Conservation (phyloP, 2,113 vertebrate species). For the Panurus biarmicus region DNA sequence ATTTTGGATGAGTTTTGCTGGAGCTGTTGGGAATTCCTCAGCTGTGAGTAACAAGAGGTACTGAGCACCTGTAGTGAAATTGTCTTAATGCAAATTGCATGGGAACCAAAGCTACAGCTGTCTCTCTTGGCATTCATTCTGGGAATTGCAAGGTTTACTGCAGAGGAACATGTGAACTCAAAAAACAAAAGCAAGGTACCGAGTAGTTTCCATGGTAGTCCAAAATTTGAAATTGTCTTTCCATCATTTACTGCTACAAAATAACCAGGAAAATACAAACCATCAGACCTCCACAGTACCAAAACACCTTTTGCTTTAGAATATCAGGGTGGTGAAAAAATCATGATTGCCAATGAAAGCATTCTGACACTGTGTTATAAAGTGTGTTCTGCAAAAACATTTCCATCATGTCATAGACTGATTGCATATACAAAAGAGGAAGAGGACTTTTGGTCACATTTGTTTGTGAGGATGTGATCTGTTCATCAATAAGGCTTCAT, state of each 20-base stretch:
- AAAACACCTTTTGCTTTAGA: neutral
- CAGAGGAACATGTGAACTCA: neutral
- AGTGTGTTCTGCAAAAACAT: neutral
- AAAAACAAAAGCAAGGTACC: neutral
- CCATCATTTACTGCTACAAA: neutral
- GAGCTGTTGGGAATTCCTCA: neutral
- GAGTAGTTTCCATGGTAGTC: neutral
- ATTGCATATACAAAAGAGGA: neutral
- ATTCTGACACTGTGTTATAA: neutral
- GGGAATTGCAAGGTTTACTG: neutral
- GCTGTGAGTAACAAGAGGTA: neutral
- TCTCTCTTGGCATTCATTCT: neutral
- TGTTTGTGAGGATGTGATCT: neutral
- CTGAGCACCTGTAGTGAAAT: neutral
- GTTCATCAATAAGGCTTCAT: neutral
- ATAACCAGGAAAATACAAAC: neutral
- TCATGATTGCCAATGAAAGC: neutral
- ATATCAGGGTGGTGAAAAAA: neutral
- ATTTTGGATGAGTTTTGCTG: neutral
- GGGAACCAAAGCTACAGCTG: neutral
- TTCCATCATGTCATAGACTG: neutral
- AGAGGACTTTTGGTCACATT: neutral
- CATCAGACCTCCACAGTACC: neutral
- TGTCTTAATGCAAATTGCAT: neutral
- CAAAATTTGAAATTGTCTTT: neutral